Evolutionary conservation across 2,113 vertebrate species (phyloP), one percentile per base, ranked within the genome.

Genomic region (Peromyscus polionotus): DNA sequence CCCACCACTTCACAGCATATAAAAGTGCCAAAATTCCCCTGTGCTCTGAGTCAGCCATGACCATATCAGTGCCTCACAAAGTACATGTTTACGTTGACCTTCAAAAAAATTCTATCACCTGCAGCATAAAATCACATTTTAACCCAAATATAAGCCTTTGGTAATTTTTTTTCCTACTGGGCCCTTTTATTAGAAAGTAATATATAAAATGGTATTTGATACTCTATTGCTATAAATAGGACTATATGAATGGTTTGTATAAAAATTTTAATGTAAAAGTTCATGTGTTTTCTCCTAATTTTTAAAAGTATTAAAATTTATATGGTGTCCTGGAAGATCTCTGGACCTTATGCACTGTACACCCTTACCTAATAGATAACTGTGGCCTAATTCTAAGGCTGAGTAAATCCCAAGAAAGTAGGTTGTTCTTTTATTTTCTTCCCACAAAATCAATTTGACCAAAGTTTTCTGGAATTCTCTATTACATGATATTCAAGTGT

Each of bases 291-390:
- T 51, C 59, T 93, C 17, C 59, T 80, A 8, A 92, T 70, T 90
- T 93, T 61, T 73, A 81, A 88, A 90, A 16, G 83, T 81, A 75
- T 33, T 88, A 79, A 57, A 93, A 39, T 33, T 72, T 81, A 28
- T 85, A 8, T 33, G 20, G 22, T 73, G 14, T 26, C 31, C 42
- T 73, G 20, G 54, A 48, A 5, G 0, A 61, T 76, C 20, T 45
- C 24, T 63, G 63, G 13, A 16, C 20, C 3, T 5, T 33, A n/a
- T 48, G 17, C 8, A 70, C 59, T 68, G 7, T 19, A 19, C 24
- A 31, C 42, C 1, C 26, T 6, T 88, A n/a, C 24, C 7, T 80
- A 79, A 10, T n/a, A 33, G 68, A 26, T 19, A 85, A 63, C 2
- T 95, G 33, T 72, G 8, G 33, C 10, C 51, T 75, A 12, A 48